Evolutionary conservation across 2,888 invertebrate genomes (phyloP), one percentile per base, ranked within the genome.

Genomic region (Hirtodrosophila histrioides): DNA sequence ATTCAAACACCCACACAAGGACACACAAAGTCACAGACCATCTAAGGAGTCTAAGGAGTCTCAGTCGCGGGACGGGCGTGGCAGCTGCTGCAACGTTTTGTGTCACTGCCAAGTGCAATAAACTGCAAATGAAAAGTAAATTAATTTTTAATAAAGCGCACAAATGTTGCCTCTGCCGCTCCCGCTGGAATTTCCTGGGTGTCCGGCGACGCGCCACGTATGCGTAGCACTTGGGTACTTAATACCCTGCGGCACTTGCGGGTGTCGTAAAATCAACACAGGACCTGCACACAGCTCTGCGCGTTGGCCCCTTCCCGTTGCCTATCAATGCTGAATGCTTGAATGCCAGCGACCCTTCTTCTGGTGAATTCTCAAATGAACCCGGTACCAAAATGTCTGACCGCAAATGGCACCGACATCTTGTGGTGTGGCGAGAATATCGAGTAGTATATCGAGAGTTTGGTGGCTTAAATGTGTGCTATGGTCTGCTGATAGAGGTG

Each of bases 61-160:
- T 36, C 12, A 8, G n/a, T 9, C 3, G 29, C 23, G 24, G 31
- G 6, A 9, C 51, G 58, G 54, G 17, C 33, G 54, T 41, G 56
- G 66, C 72, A 70, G 67, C 78, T 71, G 69, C 75, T 70, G 27
- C 75, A 68, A 55, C 56, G 65, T 53, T 74, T 63, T 70, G 63
- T 80, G 78, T 66, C 78, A 74, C 64, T 75, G 81, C 68, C 75
- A 75, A 78, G 78, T 82, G 78, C 84, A 83, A 86, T 86, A 82
- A 85, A 85, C 83, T 83, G 79, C 76, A 87, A 86, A 87, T 86
- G 79, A 86, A 87, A 88, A 86, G 86, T 78, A 81, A 86, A 86
- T 86, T 83, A 83, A 86, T 86, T 84, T 87, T 87, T 87, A 84
- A 87, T 86, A 78, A 78, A 86, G 78, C 79, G 45, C 69, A 73